phyloP scores from a whole-genome alignment of 1,140 invertebrate genomes.

The Dinoponera quadriceps region DNA sequence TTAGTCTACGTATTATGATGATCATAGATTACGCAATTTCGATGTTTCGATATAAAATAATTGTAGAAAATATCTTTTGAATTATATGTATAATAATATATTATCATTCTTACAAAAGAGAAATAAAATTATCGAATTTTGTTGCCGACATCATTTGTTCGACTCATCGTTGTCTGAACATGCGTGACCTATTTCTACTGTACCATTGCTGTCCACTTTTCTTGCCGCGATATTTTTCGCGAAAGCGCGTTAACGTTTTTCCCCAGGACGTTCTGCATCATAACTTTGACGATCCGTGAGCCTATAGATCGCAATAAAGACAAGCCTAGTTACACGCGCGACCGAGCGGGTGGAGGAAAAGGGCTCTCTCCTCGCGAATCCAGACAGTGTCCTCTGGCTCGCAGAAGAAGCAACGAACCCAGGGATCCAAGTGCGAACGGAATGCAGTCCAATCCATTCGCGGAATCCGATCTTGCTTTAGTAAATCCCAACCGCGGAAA shows the following conservation, averaged over 20 bases:
- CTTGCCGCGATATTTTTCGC: neutral
- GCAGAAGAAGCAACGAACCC: slow-evolving; percentile 78
- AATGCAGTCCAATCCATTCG: slow-evolving; percentile 85
- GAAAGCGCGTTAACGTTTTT: neutral
- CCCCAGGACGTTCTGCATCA: neutral
- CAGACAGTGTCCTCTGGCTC: slow-evolving; percentile 17
- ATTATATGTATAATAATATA: neutral
- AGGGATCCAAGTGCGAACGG: slow-evolving; percentile 84
- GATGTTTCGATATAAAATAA: neutral
- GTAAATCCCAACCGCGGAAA: slow-evolving; percentile 81
- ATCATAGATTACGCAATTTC: too few species aligned
- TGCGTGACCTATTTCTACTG: neutral
- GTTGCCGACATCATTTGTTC: too few species aligned
- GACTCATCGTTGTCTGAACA: neutral
- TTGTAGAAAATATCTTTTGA: neutral
- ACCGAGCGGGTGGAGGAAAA: slow-evolving; percentile 38
- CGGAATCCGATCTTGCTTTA: slow-evolving; percentile 82
- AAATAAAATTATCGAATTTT: too few species aligned
- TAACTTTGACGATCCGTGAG: slow-evolving; percentile 9
- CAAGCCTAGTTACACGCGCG: slow-evolving; percentile 46
- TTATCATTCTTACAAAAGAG: too few species aligned
- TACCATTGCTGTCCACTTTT: neutral
- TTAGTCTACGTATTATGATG: too few species aligned
- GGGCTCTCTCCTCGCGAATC: slow-evolving; percentile 27
- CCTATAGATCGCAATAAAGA: slow-evolving; percentile 38